These are phyloP conservation scores for Rhynchotus rufescens DNA, from an alignment of 2,797 vertebrate species.

Conservation along the genomic window DNA sequence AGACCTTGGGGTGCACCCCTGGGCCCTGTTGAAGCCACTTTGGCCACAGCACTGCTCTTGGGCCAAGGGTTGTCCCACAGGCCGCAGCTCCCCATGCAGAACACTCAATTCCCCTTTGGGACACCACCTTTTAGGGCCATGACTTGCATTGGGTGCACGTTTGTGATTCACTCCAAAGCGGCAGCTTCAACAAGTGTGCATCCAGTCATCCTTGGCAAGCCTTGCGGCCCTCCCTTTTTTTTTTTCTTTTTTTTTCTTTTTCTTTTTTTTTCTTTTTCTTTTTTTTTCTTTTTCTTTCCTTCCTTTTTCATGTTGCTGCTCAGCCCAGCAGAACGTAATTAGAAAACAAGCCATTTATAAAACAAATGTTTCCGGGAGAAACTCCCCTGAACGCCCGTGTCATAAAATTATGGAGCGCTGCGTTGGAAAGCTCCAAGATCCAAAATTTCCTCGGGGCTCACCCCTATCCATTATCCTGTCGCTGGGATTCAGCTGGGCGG, in stretches of 20 bases:
- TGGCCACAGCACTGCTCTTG: background rate
- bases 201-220: conserved; percentile 38
- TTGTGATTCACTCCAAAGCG: background rate
- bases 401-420: conserved; percentile 54
- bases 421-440: background rate
- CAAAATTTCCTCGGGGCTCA: conserved; percentile 47
- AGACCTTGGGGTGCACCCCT: background rate
- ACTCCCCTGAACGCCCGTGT: conserved; percentile 50
- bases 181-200: background rate
- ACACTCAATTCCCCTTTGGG: no score
- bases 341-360: conserved; percentile 66
- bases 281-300: background rate
- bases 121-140: background rate
- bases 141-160: fast-evolving
- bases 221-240: background rate
- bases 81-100: background rate
- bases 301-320: conserved; percentile 24
- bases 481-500: background rate
- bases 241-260: background rate
- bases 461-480: conserved; percentile 52
- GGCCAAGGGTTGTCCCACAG: background rate
- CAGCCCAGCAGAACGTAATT: conserved; percentile 49
- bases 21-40: background rate
- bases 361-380: conserved; percentile 61
- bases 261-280: fast-evolving